These are phyloP conservation scores for Ameiurus melas DNA, from an alignment of 2,113 vertebrate genomes.

Conservation along the genomic window DNA sequence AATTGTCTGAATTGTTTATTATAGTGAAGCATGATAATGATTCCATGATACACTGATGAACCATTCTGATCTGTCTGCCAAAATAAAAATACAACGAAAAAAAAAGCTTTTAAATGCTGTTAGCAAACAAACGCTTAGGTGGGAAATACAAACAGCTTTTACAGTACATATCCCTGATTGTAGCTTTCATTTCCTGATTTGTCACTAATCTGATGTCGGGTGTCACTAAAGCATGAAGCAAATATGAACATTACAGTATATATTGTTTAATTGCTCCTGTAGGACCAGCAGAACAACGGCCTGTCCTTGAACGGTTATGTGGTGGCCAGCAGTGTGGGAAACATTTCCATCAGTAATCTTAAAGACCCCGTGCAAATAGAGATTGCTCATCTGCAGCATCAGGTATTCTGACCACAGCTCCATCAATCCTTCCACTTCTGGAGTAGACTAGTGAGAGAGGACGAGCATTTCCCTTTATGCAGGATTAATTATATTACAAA, in stretches of 20 bases:
- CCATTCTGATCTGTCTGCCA: not conserved
- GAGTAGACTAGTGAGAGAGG: not conserved
- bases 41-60: not conserved
- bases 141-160: not conserved
- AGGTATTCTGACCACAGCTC: constrained; percentile 67
- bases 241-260: not conserved
- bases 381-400: constrained; percentile 77
- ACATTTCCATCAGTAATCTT: constrained; percentile 81
- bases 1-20: not conserved
- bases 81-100: not conserved
- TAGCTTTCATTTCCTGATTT: not conserved
- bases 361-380: constrained; percentile 81
- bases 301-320: constrained; percentile 84
- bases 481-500: not conserved
- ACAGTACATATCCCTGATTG: not conserved
- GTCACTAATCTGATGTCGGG: not conserved
- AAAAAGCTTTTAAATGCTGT: not conserved
- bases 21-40: not conserved
- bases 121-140: not conserved
- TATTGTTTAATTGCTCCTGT: constrained; percentile 19
- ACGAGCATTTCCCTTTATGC: not conserved
- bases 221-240: too few species aligned
- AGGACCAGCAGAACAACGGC: constrained; percentile 60
- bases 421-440: not conserved
- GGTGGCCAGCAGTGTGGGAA: constrained; percentile 92